A percentile compares a stretch with the other conserved stretches of the same genome.
Conservation (phyloP, 2,113 vertebrate genomes). For the Micronycteris hirsuta region DNA sequence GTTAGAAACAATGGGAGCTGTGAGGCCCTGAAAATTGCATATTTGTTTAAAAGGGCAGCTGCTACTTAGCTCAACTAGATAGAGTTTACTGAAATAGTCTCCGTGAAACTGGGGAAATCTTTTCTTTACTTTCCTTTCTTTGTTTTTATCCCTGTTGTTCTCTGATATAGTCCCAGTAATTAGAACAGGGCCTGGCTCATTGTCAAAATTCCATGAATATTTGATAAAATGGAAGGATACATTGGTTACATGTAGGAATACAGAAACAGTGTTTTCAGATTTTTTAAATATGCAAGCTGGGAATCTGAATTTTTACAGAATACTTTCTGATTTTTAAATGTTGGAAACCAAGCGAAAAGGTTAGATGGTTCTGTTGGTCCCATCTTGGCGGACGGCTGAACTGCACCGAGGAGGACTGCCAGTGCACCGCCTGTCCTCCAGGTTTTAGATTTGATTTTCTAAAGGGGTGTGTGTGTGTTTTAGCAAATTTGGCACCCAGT, state of each 20-base stretch:
- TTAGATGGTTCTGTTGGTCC: neutral
- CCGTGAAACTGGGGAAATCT: neutral
- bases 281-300: neutral
- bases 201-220: neutral
- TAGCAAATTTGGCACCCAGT: neutral
- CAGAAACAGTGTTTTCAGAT: neutral
- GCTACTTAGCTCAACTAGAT: neutral
- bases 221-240: neutral
- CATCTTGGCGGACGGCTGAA: neutral
- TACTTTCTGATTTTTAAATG: neutral
- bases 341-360: neutral
- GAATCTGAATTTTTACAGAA: neutral
- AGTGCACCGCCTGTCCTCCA: neutral
- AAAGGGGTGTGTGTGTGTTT: neutral
- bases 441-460: neutral
- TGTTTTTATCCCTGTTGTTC: neutral
- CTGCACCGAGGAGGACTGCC: neutral
- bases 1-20: neutral
- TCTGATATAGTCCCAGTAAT: neutral
- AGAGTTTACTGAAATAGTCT: neutral
- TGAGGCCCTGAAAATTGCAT: rapidly evolving
- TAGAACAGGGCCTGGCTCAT: neutral
- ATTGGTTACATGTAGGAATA: neutral
- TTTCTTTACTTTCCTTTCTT: neutral
- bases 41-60: neutral